Conservation (phyloP, 2,113 vertebrate genomes). For the Apeltes quadracus region DNA sequence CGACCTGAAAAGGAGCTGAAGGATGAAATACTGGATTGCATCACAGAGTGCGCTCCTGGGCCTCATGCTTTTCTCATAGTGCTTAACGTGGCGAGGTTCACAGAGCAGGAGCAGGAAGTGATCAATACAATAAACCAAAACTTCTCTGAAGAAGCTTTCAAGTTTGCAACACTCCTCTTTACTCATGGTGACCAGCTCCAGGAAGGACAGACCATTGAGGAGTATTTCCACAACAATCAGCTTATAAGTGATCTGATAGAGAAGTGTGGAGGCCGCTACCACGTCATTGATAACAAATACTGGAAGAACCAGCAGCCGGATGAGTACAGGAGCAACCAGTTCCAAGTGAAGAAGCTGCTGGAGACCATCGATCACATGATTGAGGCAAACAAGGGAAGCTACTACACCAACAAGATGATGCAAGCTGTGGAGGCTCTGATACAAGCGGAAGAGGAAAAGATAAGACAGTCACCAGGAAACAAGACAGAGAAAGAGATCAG, state of each 20-base stretch:
- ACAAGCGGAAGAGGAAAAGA: neutral
- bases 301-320: neutral
- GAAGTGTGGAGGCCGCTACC: neutral
- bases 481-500: neutral
- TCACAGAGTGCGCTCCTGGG: constrained; percentile 1
- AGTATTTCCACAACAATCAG: neutral
- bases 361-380: neutral
- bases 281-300: neutral
- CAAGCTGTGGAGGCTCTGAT: accelerated
- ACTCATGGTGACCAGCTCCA: neutral
- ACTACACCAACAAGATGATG: constrained; percentile 1
- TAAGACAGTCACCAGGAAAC: neutral
- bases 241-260: neutral
- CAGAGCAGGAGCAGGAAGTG: neutral
- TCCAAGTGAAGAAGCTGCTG: neutral
- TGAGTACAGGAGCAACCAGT: constrained; percentile 7
- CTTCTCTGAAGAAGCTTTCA: neutral
- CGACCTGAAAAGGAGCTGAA: neutral
- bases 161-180: neutral
- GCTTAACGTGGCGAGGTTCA: neutral
- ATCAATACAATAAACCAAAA: neutral
- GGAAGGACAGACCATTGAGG: neutral
- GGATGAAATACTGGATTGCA: neutral
- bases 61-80: constrained; percentile 13
- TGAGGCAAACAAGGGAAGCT: neutral